Evolutionary conservation across 2,888 invertebrate species (phyloP), one percentile per base, ranked within the genome.

Genomic region (Andrena bicolor): DNA sequence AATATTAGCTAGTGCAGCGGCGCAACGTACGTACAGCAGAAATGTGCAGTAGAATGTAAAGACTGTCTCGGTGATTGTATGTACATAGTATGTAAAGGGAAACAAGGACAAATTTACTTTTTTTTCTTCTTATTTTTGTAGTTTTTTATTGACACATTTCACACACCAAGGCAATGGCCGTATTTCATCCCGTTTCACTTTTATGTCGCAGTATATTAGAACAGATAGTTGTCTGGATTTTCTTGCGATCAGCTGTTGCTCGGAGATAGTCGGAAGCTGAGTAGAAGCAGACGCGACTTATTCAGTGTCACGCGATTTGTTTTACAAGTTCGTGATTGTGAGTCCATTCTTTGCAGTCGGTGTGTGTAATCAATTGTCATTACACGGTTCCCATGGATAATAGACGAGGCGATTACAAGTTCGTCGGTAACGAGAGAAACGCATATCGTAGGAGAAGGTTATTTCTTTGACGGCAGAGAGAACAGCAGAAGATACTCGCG

Each of bases 401-500:
- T 51, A 53, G 64, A 13, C 4, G 48, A 48, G 16, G 16, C 7
- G 64, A 76, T 80, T 71, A 71, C 26, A 65, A 61, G 61, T 78
- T 51, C 49, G 66, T 23, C 16, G 60, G 48, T 56, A 71, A 63
- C 23, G 48, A 63, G 48, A 61, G 74, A 70, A 65, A 73, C 64
- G 51, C 30, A 48, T 73, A 69, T 79, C 64, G 53, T 16, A 5
- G 28, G 6, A 8, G 69, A 75, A 30, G 30, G 58, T 86, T 76
- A 76, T 76, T 86, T 35, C 51, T 48, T 5, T 7, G 30, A 77
- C 53, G 76, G n/a, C 69, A 35, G 23, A 82, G 49, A 58, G 71
- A 74, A 20, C 53, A 56, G 41, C 32, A 30, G 35, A 13, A 82
- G 77, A 61, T 60, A 60, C 64, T 73, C 69, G 69, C 13, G 53